Base-by-base conservation (phyloP, 1,140 invertebrate species). In the Drosophila sechellia region DNA sequence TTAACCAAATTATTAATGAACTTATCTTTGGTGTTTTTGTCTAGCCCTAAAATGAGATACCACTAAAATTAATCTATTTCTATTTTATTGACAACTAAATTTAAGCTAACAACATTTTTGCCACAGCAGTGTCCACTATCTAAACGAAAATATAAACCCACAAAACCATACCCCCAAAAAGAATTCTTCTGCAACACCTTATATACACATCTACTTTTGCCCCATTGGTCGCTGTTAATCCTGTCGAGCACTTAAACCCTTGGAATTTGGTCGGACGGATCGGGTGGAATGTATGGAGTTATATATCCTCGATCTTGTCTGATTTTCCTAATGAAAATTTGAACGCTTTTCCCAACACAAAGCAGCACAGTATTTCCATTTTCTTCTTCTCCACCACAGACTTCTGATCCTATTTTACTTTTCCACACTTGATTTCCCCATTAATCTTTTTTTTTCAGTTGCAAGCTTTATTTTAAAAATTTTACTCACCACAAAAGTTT, bases 71-170 rank as follows among this genome's bases (percentile, higher is more conserved):
- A 58, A 54, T 65, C 22, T 84, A 65, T 77, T 74, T 69, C 48
- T 81, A 59, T 46, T 58, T 34, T 58, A 49, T 54, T 59, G 45
- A 63, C 27, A 64, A 70, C 81, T 81, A 77, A 86, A 87, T 78
- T 81, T 85, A 85, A 86, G 83, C 78, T 85, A 81, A 85, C 63
- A 58, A 85, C 40, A 69, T 78, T 77, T 85, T 77, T 79, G 77
- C 63, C 81, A 77, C 81, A 84, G 80, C 80, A 66, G 55, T 49
- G 42, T 13, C n/a, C 46, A 20, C 37, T 39, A 39, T 39, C 48
- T 27, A 31, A 17, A 22, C 6, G 17, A 52, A 50, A 3, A 34
- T 25, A 22, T 25, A 48, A 5, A 10, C 25, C 22, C 10, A 22
- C 61, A 48, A 61, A 27, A 12, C 22, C 40, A 4, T 35, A 39